Base-by-base conservation (phyloP, 2,797 vertebrate species). In the Lepilemur septentrionalis region DNA sequence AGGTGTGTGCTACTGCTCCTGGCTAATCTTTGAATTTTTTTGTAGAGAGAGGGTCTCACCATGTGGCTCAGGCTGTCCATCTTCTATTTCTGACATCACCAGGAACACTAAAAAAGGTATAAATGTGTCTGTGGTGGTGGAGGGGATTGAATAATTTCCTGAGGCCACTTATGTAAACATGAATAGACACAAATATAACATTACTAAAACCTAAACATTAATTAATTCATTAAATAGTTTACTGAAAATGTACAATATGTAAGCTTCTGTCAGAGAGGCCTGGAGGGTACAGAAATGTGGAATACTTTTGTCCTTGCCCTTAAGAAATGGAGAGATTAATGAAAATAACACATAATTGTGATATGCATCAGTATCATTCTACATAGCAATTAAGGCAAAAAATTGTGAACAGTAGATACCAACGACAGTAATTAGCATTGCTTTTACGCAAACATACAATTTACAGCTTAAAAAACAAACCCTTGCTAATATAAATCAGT, bases 331-430 rank as follows among this genome's bases (percentile, higher is more conserved):
- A 82, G 28, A 95, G 59, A 84, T 5, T 35, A 92, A 72, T 63
- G 30, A 89, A 94, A 92, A 75, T 88, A 72, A 76, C 93, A 13
- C 30, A 57, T 63, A 92, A 87, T 89, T 95, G 82, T 92, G 57
- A 65, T 84, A 20, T 48, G 7, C 11, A 75, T 79, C 84, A 69
- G 79, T 65, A 78, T 57, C 81, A 76, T 94, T 93, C 46, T 69
- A 85, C 38, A 76, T 70, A 93, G 93, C 30, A 95, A 80, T 94
- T 96, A 88, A 90, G 48, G 84, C 55, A 93, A 97, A 97, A 91
- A 65, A 85, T 50, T 87, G 3, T 88, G 93, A 93, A 90, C 32
- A 81, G 43, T 32, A 91, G 41, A 65, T 83, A 52, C 89, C 73
- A 79, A 78, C 75, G 72, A 91, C n/a, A 72, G 35, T 65, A 81